Conservation (phyloP, 2,888 invertebrate genomes). For the Acronicta aceris region DNA sequence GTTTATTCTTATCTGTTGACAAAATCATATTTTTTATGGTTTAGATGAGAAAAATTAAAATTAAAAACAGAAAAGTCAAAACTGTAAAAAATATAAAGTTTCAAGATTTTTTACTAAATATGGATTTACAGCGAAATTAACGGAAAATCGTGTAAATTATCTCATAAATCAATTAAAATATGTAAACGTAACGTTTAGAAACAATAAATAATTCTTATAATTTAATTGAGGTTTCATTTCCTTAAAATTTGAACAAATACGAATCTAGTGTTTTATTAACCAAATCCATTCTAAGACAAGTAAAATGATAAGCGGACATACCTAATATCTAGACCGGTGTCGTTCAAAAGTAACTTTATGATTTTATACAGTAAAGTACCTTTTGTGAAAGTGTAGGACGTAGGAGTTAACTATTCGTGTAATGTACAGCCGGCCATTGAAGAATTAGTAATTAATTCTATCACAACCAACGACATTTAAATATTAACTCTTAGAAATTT, state of each 20-base stretch:
- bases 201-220: constrained; percentile 13
- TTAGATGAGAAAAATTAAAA: neutral
- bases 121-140: neutral
- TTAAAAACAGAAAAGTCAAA: neutral
- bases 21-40: constrained; percentile 2
- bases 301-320: too few relatives aligned
- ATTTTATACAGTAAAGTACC: too few relatives aligned
- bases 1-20: neutral
- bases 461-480: too few relatives aligned
- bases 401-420: too few relatives aligned
- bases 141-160: constrained; percentile 5
- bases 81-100: neutral
- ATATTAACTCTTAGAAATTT: too few relatives aligned
- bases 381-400: too few relatives aligned
- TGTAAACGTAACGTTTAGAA: constrained; percentile 8
- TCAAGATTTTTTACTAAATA: neutral
- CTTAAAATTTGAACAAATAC: neutral
- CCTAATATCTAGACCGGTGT: too few relatives aligned
- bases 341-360: too few relatives aligned
- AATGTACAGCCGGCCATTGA: too few relatives aligned
- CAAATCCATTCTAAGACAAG: too few relatives aligned
- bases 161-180: neutral
- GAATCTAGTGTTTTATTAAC: too few relatives aligned
- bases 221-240: neutral
- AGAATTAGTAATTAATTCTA: too few relatives aligned